These are phyloP conservation scores for Chelmon rostratus DNA, from an alignment of 2,797 vertebrate genomes.

Conservation along the genomic window DNA sequence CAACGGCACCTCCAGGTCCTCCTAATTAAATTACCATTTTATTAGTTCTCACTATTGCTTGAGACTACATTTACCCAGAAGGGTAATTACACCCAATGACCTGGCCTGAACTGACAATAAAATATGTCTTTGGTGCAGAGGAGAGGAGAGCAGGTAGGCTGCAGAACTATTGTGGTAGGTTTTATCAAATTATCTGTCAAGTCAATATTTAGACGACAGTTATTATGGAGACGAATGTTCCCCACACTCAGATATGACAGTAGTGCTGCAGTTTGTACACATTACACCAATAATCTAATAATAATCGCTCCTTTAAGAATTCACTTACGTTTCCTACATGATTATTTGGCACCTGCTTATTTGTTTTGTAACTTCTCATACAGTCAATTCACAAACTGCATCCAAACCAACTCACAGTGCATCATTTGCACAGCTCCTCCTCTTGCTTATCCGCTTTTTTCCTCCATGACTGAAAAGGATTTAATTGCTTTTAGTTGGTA, in stretches of 20 bases:
- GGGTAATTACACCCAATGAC: conserved; percentile 65
- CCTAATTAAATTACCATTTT: conserved; percentile 74
- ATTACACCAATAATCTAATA: conserved; percentile 27
- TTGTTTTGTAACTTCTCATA: conserved; percentile 24
- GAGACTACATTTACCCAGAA: conserved; percentile 60
- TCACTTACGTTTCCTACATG: not conserved
- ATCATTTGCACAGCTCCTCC: conserved; percentile 2
- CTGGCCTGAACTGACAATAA: conserved; percentile 46
- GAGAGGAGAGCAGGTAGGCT: conserved; percentile 2
- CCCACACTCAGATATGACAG: conserved; percentile 10
- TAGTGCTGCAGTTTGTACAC: not conserved
- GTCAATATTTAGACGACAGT: not conserved
- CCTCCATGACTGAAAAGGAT: conserved; percentile 8
- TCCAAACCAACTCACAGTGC: conserved; percentile 9
- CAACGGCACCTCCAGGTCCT: conserved; percentile 15
- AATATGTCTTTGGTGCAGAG: conserved; percentile 10
- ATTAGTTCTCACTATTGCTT: conserved; percentile 60
- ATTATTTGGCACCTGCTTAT: conserved; percentile 21
- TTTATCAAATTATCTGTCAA: conserved; percentile 28
- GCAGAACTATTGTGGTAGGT: not conserved
- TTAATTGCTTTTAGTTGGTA: not conserved
- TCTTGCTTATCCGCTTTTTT: conserved; percentile 17
- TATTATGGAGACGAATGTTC: conserved; percentile 27
- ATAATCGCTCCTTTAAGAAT: conserved; percentile 16
- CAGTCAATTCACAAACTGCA: conserved; percentile 9